These are phyloP conservation scores for Chaetodon trifasciatus DNA, from an alignment of 2,797 vertebrate genomes.

Conservation along the genomic window DNA sequence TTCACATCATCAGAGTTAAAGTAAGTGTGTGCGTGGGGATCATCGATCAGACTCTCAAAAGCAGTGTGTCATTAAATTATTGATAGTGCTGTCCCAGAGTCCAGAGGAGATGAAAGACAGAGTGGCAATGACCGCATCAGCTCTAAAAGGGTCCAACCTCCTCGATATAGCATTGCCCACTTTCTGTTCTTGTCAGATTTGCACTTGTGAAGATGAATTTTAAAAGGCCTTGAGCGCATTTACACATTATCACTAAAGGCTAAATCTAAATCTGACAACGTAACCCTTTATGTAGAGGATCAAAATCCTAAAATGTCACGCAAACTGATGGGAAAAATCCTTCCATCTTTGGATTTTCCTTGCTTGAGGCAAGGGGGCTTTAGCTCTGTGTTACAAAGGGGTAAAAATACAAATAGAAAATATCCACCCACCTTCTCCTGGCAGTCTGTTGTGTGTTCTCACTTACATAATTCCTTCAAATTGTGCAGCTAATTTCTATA, in stretches of 20 bases:
- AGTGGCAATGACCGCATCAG: constrained; percentile 66
- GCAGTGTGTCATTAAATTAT: constrained; percentile 77
- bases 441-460: not conserved
- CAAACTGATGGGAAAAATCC: not conserved
- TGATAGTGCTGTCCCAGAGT: constrained; percentile 72
- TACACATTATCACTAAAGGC: not conserved
- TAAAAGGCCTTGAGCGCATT: not conserved
- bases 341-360: constrained; percentile 1
- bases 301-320: not conserved
- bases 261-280: constrained; percentile 7
- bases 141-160: constrained; percentile 62
- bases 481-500: not conserved
- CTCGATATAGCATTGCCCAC: constrained; percentile 48
- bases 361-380: not conserved
- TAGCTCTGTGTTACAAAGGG: constrained; percentile 2
- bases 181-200: constrained; percentile 31
- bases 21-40: constrained; percentile 16
- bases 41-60: constrained; percentile 72
- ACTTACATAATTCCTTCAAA: constrained; percentile 18
- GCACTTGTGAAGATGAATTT: not conserved
- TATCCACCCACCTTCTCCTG: constrained; percentile 16
- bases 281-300: not conserved
- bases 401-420: constrained; percentile 21
- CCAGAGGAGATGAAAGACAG: constrained; percentile 77
- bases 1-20: constrained; percentile 63